These are phyloP conservation scores for Ctenicera cuprea DNA, from an alignment of 2,888 invertebrate species.

Conservation along the genomic window DNA sequence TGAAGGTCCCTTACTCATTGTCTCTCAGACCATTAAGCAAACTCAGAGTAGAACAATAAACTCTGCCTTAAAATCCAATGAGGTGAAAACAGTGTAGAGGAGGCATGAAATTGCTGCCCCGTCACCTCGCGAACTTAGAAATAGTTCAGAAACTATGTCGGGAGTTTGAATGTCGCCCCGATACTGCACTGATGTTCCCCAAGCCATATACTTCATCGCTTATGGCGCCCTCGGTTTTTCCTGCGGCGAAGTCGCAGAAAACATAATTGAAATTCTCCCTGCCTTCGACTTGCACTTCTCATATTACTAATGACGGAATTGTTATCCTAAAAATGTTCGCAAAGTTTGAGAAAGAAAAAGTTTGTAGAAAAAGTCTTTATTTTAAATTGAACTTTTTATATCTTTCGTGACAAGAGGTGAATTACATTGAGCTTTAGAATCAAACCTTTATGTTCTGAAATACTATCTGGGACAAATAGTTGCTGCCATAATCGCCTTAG, in stretches of 20 bases:
- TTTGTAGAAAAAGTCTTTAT: neutral
- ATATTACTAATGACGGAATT: slow-evolving; percentile 25
- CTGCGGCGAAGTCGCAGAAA: slow-evolving; percentile 11
- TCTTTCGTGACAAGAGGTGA: too few species aligned
- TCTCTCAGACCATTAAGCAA: slow-evolving; percentile 50
- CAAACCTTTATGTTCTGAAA: too few species aligned
- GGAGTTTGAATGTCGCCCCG: slow-evolving; percentile 40
- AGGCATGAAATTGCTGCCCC: slow-evolving; percentile 59
- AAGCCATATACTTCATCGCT: slow-evolving; percentile 39
- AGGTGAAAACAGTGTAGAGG: slow-evolving; percentile 57
- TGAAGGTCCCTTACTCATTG: slow-evolving; percentile 46
- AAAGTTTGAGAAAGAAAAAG: slow-evolving; percentile 4
- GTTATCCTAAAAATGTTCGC: slow-evolving; percentile 18
- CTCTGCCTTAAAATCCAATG: slow-evolving; percentile 58
- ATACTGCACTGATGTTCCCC: slow-evolving; percentile 36
- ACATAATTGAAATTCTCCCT: slow-evolving; percentile 33
- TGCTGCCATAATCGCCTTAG: too few species aligned
- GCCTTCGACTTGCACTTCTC: slow-evolving; percentile 4
- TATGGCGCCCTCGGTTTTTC: slow-evolving; percentile 18
- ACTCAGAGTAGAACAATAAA: slow-evolving; percentile 52
- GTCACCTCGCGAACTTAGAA: slow-evolving; percentile 57
- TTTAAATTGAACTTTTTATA: too few species aligned
- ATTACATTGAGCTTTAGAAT: too few species aligned
- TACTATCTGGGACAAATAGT: too few species aligned
- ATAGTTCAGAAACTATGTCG: slow-evolving; percentile 59